Evolutionary conservation across 2,888 invertebrate species (phyloP).

Genomic region (Hyposoter dolosus): DNA sequence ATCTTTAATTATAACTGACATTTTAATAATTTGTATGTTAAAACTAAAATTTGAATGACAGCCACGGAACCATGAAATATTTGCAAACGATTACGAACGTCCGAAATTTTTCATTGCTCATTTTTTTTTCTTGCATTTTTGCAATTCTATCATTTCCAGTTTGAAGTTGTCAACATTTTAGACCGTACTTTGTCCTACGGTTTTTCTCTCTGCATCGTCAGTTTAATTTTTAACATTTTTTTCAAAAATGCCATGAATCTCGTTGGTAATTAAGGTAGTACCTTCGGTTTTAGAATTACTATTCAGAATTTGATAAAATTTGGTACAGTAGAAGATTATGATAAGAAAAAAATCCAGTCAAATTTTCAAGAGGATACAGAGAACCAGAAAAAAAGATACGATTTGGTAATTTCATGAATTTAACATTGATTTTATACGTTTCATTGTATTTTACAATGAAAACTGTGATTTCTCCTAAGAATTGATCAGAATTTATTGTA

Average conservation of each 20-base stretch:
- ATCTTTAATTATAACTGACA: constrained; percentile 66
- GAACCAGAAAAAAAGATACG: no score
- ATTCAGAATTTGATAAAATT: no score
- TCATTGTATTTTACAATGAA: no score
- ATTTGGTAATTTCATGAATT: no score
- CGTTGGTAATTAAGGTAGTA: background rate
- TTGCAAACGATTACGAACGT: background rate
- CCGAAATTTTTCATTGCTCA: constrained; percentile 11
- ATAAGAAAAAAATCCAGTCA: no score
- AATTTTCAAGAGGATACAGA: no score
- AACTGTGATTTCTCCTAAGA: no score
- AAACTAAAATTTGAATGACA: constrained; percentile 33
- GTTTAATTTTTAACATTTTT: background rate
- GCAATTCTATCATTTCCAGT: background rate
- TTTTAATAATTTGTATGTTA: constrained; percentile 5
- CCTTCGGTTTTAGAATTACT: no score
- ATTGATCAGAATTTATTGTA: no score
- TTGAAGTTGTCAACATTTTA: background rate
- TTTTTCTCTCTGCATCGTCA: background rate
- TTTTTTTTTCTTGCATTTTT: constrained; percentile 22
- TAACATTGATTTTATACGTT: no score
- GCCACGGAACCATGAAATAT: background rate
- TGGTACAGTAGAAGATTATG: no score
- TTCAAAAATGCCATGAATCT: background rate
- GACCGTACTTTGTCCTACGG: background rate